These are phyloP conservation scores for Saccopteryx bilineata DNA, from an alignment of 2,113 vertebrate genomes.

Conservation along the genomic window DNA sequence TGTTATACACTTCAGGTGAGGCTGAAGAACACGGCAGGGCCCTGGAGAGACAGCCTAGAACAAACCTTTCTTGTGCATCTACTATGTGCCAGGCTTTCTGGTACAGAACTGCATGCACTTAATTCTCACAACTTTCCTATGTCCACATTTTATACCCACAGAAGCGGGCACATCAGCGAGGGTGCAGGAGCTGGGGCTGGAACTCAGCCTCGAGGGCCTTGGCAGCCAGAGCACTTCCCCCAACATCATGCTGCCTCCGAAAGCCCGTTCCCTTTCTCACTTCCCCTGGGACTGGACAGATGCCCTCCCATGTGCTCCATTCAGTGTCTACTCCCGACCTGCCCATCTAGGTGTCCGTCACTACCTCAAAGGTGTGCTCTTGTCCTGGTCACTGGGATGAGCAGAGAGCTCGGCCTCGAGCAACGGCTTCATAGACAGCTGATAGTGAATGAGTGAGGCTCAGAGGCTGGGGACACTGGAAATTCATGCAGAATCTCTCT, in stretches of 20 bases:
- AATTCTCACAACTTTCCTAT: not conserved
- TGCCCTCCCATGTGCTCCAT: not conserved
- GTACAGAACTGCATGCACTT: not conserved
- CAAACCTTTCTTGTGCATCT: not conserved
- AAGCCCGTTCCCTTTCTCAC: accelerated
- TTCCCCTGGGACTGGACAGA: accelerated
- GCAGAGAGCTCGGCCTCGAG: not conserved
- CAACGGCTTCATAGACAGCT: not conserved
- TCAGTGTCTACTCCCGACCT: not conserved
- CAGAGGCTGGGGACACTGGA: not conserved
- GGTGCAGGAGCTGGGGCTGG: not conserved
- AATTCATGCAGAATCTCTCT: not conserved
- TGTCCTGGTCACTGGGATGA: not conserved
- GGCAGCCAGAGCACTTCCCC: not conserved
- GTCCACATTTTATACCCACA: not conserved
- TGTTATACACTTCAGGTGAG: accelerated
- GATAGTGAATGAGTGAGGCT: no score
- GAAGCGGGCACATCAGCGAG: not conserved
- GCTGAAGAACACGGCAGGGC: accelerated
- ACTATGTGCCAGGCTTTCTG: not conserved
- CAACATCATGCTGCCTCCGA: accelerated
- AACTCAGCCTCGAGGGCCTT: accelerated
- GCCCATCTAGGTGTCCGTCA: accelerated
- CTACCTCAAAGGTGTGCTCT: not conserved
- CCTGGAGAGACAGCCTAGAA: accelerated